These are phyloP conservation scores for Mythimna pallens DNA, from an alignment of 2,888 invertebrate species.

Conservation along the genomic window DNA sequence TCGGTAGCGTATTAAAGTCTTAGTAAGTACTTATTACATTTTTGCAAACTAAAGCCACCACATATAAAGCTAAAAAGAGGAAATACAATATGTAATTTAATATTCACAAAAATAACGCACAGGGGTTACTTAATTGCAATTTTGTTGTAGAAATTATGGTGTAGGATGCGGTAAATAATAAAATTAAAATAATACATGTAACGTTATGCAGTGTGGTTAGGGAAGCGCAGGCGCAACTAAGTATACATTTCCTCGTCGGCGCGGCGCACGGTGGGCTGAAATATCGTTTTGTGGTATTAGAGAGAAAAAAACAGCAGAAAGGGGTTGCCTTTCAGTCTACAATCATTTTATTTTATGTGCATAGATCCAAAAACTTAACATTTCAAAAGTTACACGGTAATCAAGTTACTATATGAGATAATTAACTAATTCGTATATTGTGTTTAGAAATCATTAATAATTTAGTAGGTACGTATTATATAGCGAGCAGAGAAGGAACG, in stretches of 20 bases:
- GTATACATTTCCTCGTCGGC: constrained; percentile 10
- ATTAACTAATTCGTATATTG: too few relatives aligned
- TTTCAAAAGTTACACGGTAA: too few relatives aligned
- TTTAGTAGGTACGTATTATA: too few relatives aligned
- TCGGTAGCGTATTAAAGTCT: neutral
- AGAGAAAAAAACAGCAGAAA: too few relatives aligned
- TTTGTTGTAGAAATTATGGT: constrained; percentile 18
- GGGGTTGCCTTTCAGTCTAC: too few relatives aligned
- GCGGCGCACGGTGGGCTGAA: too few relatives aligned
- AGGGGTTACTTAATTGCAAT: constrained; percentile 24
- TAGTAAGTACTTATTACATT: neutral
- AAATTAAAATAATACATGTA: constrained; percentile 9
- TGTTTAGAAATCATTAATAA: too few relatives aligned
- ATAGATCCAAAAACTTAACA: too few relatives aligned
- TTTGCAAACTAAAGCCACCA: neutral
- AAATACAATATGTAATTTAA: constrained; percentile 33
- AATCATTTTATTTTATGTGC: too few relatives aligned
- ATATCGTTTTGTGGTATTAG: too few relatives aligned
- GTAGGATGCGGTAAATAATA: neutral
- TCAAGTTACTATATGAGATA: too few relatives aligned
- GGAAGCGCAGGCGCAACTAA: constrained; percentile 40
- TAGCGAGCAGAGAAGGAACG: too few relatives aligned
- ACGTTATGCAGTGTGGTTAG: constrained; percentile 23
- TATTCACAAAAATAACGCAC: neutral
- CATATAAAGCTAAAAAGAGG: neutral